Base-by-base conservation (phyloP, 2,888 invertebrate genomes). In the Pandemis cinnamomeana region DNA sequence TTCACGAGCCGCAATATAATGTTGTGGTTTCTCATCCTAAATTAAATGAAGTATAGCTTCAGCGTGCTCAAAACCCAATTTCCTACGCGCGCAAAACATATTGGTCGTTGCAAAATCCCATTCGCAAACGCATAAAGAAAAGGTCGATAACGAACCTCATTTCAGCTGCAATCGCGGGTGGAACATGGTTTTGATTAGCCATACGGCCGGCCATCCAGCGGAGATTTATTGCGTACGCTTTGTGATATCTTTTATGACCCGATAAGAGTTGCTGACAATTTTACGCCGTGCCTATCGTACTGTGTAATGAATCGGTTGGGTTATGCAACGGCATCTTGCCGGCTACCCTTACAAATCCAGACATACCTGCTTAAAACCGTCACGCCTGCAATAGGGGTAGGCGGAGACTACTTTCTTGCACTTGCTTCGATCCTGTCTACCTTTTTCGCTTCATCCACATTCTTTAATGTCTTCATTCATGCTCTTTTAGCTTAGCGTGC, bases 251-350 rank as follows among this genome's bases (percentile, higher is more conserved):
- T 90, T 90, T 89, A 91, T 87, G 79, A 83, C 79, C 55, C 81
- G 92, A 92, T 92, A 92, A 92, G 88, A 75, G 72, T 48, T 78
- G 72, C 77, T 84, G 83, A 89, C 87, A 92, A 93, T 93, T 93
- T 92, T 89, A 87, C 91, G 92, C 90, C 81, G 80, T 89, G 90
- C 82, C 84, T 84, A 84, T 79, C 78, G 83, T 76, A 75, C 81
- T 85, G 83, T 86, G 83, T 87, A 85, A 86, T 84, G 85, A 85
- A 84, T 67, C 60, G 69, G 44, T 48, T 48, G 36, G 27, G 51
- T 70, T 67, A 51, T 53, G 58, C 69, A 64, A 68, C 55, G 48
- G 44, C 7, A 55, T 8, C 20, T n/a, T 20, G 8, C 55, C 46
- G 10, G 11, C 46, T 20, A 51, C 51, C 51, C 51, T 15, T 51